Conservation (phyloP, 1,140 invertebrate species). For the Drosophila ogumai region DNA sequence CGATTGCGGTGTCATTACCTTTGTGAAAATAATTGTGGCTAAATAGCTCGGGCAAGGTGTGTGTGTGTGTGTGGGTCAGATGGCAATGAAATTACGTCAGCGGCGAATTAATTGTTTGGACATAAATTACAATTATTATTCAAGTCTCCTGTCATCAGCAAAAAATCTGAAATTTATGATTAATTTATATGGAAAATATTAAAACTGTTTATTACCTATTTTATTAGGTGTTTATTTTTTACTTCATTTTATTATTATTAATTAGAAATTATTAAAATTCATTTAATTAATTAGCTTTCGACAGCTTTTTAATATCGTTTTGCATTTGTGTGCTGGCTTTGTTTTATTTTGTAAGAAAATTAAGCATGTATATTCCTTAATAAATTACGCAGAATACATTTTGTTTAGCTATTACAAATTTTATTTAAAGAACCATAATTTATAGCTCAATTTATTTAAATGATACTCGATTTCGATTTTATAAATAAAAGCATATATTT, state of each 20-base stretch:
- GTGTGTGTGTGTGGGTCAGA: neutral
- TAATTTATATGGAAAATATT: neutral
- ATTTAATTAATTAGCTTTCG: neutral
- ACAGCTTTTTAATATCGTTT: too few relatives aligned
- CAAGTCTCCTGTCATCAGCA: constrained; percentile 2
- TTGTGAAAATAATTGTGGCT: constrained; percentile 20
- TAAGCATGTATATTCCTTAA: too few relatives aligned
- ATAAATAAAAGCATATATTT: too few relatives aligned
- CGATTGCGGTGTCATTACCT: constrained; percentile 8
- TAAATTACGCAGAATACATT: too few relatives aligned
- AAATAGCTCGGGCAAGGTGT: neutral
- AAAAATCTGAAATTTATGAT: neutral
- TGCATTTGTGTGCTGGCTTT: too few relatives aligned
- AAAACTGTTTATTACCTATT: neutral
- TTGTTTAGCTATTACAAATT: too few relatives aligned
- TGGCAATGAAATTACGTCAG: constrained; percentile 1
- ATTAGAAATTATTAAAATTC: neutral
- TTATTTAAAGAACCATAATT: too few relatives aligned
- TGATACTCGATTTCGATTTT: too few relatives aligned
- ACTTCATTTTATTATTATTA: neutral
- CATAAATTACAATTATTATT: constrained; percentile 1
- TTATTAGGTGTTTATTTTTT: neutral
- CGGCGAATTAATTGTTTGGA: constrained; percentile 10
- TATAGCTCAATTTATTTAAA: too few relatives aligned
- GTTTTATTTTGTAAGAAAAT: too few relatives aligned